Conservation (phyloP, 2,888 invertebrate genomes). For the Brachycybe producta region DNA sequence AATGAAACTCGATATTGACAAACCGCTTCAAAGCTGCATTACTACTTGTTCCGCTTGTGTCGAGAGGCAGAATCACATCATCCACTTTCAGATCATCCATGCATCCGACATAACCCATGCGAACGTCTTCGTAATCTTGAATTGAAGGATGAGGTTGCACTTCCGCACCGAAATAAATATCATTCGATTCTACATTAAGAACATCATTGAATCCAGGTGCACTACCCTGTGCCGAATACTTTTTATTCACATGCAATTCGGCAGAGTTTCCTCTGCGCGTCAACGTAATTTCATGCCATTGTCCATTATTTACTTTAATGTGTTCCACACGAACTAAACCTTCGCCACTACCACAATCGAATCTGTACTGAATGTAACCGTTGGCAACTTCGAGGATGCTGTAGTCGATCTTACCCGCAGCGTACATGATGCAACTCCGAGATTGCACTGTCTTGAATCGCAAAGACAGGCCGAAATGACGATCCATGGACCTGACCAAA, state of each 20-base stretch:
- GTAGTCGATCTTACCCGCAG: conserved; percentile 74
- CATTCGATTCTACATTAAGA: conserved; percentile 69
- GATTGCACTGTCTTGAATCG: conserved; percentile 68
- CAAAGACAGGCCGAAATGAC: conserved; percentile 62
- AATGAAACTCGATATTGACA: conserved; percentile 47
- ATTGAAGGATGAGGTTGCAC: conserved; percentile 54
- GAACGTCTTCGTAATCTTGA: conserved; percentile 51
- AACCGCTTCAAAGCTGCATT: conserved; percentile 52
- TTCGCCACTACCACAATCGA: conserved; percentile 85
- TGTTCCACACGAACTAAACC: conserved; percentile 64
- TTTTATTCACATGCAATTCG: conserved; percentile 62
- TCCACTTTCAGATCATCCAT: conserved; percentile 73
- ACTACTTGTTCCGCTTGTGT: conserved; percentile 49
- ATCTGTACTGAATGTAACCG: conserved; percentile 75
- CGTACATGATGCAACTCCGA: conserved; percentile 72
- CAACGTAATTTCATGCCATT: conserved; percentile 63
- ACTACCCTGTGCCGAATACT: conserved; percentile 48
- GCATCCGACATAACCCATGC: conserved; percentile 79
- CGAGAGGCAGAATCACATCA: conserved; percentile 57
- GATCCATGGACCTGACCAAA: conserved; percentile 46
- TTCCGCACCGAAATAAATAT: conserved; percentile 71
- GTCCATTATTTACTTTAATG: conserved; percentile 65
- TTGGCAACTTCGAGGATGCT: conserved; percentile 74
- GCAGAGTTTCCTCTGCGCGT: conserved; percentile 70
- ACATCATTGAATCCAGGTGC: conserved; percentile 71